Evolutionary conservation across 1,140 invertebrate species (phyloP).

Genomic region (Ephestia elutella): DNA sequence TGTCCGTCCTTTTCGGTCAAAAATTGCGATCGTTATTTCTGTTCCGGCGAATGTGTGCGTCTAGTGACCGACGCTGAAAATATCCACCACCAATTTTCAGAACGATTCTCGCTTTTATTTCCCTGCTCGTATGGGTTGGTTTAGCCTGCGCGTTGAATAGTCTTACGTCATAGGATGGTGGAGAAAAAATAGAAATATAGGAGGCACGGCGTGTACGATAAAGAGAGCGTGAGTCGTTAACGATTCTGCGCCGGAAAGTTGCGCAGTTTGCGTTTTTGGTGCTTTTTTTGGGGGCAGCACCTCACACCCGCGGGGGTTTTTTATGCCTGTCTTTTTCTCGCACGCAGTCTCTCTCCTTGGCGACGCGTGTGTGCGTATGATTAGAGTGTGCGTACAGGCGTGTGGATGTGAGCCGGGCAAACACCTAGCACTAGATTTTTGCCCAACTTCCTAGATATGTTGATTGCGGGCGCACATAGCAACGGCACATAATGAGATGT

Average conservation of each 20-base stretch:
- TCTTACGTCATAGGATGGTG: slow-evolving; percentile 65
- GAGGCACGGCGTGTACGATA: slow-evolving; percentile 69
- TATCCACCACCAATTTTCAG: slow-evolving; percentile 37
- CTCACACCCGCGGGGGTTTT: slow-evolving; percentile 71
- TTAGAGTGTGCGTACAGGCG: slow-evolving; percentile 13
- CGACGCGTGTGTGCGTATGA: slow-evolving; percentile 30
- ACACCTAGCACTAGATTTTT: slow-evolving; percentile 70
- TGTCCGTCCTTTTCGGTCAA: slow-evolving; percentile 74
- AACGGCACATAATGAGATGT: slow-evolving; percentile 67
- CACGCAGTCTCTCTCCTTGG: slow-evolving; percentile 57
- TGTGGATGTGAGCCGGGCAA: slow-evolving; percentile 44
- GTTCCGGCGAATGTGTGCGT: slow-evolving; percentile 70
- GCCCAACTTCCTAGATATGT: slow-evolving; percentile 67
- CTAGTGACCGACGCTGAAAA: slow-evolving; percentile 38
- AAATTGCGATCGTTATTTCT: slow-evolving; percentile 74
- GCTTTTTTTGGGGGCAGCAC: slow-evolving; percentile 71
- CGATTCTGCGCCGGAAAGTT: slow-evolving; percentile 74
- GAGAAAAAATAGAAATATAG: slow-evolving; percentile 75
- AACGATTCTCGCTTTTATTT: slow-evolving; percentile 20
- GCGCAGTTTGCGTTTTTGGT: slow-evolving; percentile 73
- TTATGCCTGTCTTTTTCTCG: slow-evolving; percentile 69
- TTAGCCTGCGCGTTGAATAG: slow-evolving; percentile 27
- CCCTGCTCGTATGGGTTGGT: slow-evolving; percentile 12
- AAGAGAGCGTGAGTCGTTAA: slow-evolving; percentile 73
- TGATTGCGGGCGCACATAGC: slow-evolving; percentile 45